phyloP scores from a whole-genome alignment of 2,797 vertebrate genomes.

The Meriones psammophilus region DNA sequence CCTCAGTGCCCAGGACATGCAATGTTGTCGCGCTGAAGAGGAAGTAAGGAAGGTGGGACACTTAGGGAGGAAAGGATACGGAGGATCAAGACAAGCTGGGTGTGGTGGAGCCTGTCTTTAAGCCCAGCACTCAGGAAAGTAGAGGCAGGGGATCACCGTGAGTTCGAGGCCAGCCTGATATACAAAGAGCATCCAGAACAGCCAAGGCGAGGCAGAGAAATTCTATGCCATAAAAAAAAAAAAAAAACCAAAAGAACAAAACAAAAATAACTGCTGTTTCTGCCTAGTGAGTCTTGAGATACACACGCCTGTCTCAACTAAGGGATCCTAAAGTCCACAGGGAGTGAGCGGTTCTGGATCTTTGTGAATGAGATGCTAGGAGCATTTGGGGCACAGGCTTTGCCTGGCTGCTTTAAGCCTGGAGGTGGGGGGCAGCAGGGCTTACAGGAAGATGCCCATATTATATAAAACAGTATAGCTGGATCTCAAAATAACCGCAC shows the following conservation, averaged over 20 bases:
- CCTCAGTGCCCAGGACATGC: not conserved
- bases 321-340: not conserved
- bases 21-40: rapidly evolving
- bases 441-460: not conserved
- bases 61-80: too few relatives aligned
- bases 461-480: not conserved
- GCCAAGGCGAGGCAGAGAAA: too few relatives aligned
- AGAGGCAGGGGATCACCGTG: too few relatives aligned
- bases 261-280: not conserved
- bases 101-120: too few relatives aligned
- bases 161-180: too few relatives aligned
- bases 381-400: not conserved
- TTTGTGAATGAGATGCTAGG: not conserved
- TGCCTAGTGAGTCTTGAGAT: not conserved
- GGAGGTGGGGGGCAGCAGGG: not conserved
- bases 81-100: not conserved
- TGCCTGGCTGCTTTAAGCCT: not conserved
- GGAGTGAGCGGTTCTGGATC: not conserved
- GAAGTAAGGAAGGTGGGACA: not conserved
- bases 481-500: not conserved
- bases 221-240: too few relatives aligned
- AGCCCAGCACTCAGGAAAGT: too few relatives aligned
- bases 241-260: too few relatives aligned
- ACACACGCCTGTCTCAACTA: rapidly evolving
- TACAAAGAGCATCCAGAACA: too few relatives aligned